Evolutionary conservation across 2,797 vertebrate species (phyloP), one percentile per base, ranked within the genome.

Genomic region (Lophura swinhoii): DNA sequence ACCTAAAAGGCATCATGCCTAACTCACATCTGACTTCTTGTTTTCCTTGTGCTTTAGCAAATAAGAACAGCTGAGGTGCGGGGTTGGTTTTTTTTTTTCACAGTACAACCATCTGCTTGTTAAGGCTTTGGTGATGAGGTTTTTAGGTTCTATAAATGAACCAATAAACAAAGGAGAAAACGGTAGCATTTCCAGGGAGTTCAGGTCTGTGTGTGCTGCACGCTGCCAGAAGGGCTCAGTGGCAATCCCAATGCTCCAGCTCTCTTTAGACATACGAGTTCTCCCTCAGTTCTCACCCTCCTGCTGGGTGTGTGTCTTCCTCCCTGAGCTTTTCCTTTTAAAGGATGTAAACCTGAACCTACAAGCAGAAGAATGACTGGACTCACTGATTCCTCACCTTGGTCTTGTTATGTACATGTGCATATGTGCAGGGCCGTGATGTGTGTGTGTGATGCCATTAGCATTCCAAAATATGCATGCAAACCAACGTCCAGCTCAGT

Each of bases 181-280:
- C 12, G 15, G 80, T 7, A 59, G 69, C 31, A 1, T 10, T 69
- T 21, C 29, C 62, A 49, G 55, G 15, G n/a, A 58, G 44, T 10
- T 60, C 0, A 1, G 75, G 33, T 37, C 4, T 6, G 1, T 0
- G 22, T 6, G 53, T 33, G 3, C 33, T 2, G 7, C 1, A 5
- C 12, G 6, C 33, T 21, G 48, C 56, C 56, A 33, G n/a, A 12
- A 11, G 14, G 0, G 11, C 2, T 10, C 48, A 14, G 72, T 1
- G 9, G 22, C 23, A 5, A 2, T 0, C 4, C 0, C 6, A 43
- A 26, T 15, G 67, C n/a, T 35, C 33, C 67, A 53, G 17, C 23
- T 35, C 44, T 26, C 68, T 75, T n/a, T 18, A 6, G 26, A 43
- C n/a, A 4, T 4, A 8, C 5, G 20, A 33, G 24, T 10, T 44